Evolutionary conservation across 2,113 vertebrate genomes (phyloP).

Genomic region (Stegostoma tigrinum): DNA sequence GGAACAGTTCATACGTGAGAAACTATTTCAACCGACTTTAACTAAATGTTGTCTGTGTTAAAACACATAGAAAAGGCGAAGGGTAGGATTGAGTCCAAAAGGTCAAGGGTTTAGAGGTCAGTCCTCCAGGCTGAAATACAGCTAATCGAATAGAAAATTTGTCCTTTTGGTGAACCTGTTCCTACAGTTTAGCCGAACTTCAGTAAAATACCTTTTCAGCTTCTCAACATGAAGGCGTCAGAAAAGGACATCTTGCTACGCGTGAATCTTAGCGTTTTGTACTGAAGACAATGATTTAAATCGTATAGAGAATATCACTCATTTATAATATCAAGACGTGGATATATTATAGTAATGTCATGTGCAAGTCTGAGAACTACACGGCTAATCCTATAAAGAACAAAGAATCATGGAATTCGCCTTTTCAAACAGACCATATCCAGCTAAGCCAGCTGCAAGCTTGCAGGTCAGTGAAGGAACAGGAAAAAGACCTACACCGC

Average conservation of each 20-base stretch:
- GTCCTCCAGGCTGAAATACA: slow-evolving; percentile 89
- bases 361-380: slow-evolving; percentile 65
- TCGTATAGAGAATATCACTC: slow-evolving; percentile 71
- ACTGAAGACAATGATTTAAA: slow-evolving; percentile 79
- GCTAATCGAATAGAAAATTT: slow-evolving; percentile 87
- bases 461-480: slow-evolving; percentile 33
- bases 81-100: slow-evolving; percentile 72
- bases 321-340: slow-evolving; percentile 75
- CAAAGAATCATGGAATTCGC: slow-evolving; percentile 57
- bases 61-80: slow-evolving; percentile 58
- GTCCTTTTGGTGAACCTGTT: slow-evolving; percentile 98
- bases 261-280: slow-evolving; percentile 80
- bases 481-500: neutral
- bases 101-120: slow-evolving; percentile 99
- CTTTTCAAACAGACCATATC: slow-evolving; percentile 53
- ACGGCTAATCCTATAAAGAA: slow-evolving; percentile 60
- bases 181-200: slow-evolving; percentile 90
- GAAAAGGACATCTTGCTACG: slow-evolving; percentile 74
- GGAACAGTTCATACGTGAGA: slow-evolving; percentile 29
- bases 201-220: slow-evolving; percentile 95
- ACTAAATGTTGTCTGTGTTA: slow-evolving; percentile 63
- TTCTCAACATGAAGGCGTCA: slow-evolving; percentile 80
- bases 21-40: slow-evolving; percentile 41
- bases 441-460: slow-evolving; percentile 37
- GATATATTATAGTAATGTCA: slow-evolving; percentile 68